Conservation (phyloP, 2,797 vertebrate genomes). For the Enteromius viviparus region DNA sequence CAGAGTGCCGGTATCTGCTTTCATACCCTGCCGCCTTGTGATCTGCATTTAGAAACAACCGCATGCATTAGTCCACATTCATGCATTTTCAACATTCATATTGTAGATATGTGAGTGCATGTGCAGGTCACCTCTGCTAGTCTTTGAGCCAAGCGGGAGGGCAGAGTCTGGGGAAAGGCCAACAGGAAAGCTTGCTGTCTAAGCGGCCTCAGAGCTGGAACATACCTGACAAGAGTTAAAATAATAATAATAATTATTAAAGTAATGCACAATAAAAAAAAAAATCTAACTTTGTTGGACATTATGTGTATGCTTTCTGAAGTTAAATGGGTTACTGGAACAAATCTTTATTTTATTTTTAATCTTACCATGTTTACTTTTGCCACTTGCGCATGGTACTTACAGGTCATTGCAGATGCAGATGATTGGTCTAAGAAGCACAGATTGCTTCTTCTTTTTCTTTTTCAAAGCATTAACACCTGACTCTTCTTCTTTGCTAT, state of each 20-base stretch:
- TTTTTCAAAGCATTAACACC: constrained; percentile 68
- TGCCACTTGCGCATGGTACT: constrained; percentile 61
- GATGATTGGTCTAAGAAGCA: constrained; percentile 89
- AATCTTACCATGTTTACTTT: neutral
- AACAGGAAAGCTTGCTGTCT: constrained; percentile 91
- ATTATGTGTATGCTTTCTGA: neutral
- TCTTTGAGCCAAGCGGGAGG: constrained; percentile 88
- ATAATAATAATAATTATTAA: too few relatives aligned
- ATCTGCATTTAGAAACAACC: constrained; percentile 73
- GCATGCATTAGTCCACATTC: neutral
- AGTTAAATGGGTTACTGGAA: neutral
- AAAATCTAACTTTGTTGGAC: neutral
- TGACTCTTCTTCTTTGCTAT: constrained; percentile 64
- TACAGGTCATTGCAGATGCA: constrained; percentile 98
- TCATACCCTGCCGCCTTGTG: constrained; percentile 83
- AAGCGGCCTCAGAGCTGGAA: constrained; percentile 86
- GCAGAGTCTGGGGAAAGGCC: constrained; percentile 84
- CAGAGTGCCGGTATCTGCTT: constrained; percentile 80
- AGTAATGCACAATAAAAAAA: neutral
- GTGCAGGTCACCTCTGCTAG: constrained; percentile 82
- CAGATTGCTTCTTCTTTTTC: constrained; percentile 76
- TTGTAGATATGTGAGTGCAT: neutral
- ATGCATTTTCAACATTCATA: neutral
- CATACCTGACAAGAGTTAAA: constrained; percentile 80
- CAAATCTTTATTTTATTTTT: too few relatives aligned